Percentiles rank a stretch among this genome's conserved stretches.
Conservation (phyloP, 2,888 invertebrate genomes). For the Eumacrocentrus americanus region DNA sequence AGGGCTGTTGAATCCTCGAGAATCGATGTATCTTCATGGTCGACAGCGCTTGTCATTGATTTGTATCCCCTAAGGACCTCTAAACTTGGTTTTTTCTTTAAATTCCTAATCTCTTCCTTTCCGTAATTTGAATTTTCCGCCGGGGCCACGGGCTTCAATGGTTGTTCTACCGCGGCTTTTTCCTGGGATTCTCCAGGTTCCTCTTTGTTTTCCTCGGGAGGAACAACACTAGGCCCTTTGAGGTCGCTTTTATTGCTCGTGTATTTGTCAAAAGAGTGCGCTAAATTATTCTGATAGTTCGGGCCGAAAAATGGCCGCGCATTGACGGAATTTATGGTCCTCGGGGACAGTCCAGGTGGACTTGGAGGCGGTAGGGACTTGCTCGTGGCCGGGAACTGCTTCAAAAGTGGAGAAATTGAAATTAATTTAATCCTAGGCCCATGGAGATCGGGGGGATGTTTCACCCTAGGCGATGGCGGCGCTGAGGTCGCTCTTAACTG, state of each 20-base stretch:
- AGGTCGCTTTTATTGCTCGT: slow-evolving; percentile 1
- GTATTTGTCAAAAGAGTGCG: slow-evolving; percentile 9
- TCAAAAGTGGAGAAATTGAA: slow-evolving; percentile 64
- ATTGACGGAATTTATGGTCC: slow-evolving; percentile 35
- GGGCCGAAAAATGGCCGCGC: slow-evolving; percentile 20
- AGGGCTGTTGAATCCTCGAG: slow-evolving; percentile 7
- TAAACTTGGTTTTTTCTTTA: slow-evolving; percentile 13
- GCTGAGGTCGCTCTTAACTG: slow-evolving; percentile 72
- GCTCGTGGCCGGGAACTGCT: slow-evolving; percentile 68
- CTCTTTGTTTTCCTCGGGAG: not conserved
- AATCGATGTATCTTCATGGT: slow-evolving; percentile 12
- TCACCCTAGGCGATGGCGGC: slow-evolving; percentile 78
- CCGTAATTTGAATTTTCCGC: not conserved
- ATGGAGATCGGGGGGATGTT: slow-evolving; percentile 72
- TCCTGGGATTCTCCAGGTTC: not conserved
- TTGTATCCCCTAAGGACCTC: slow-evolving; percentile 20
- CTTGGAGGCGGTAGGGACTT: slow-evolving; percentile 63
- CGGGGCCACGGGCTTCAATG: too few relatives aligned
- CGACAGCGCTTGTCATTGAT: slow-evolving; percentile 34
- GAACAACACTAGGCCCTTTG: not conserved
- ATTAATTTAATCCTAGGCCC: slow-evolving; percentile 73
- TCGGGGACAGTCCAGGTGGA: slow-evolving; percentile 53
- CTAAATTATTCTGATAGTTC: slow-evolving; percentile 6
- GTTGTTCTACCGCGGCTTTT: not conserved
- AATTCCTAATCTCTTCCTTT: not conserved